Evolutionary conservation across 2,113 vertebrate species (phyloP).

Genomic region (Candoia aspera): DNA sequence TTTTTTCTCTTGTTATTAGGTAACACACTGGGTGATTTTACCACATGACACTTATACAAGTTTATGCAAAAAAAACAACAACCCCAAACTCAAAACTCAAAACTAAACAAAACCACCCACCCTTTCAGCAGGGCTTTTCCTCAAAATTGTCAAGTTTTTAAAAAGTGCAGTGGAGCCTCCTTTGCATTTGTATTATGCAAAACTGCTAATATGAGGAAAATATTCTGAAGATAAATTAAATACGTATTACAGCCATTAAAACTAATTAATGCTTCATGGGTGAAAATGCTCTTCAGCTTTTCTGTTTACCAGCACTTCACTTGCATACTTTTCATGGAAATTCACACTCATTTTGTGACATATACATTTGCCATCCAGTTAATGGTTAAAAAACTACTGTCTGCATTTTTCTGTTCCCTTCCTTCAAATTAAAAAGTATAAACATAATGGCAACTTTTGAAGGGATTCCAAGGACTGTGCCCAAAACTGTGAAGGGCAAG

Average conservation of each 20-base stretch:
- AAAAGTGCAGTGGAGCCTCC: not conserved
- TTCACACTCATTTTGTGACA: conserved; percentile 51
- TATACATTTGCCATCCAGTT: conserved; percentile 55
- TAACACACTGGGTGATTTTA: not conserved
- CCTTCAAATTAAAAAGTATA: not conserved
- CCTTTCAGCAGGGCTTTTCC: not conserved
- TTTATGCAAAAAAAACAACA: not conserved
- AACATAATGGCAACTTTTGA: not conserved
- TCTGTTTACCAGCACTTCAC: conserved; percentile 51
- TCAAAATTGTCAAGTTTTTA: not conserved
- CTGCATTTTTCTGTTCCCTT: conserved; percentile 18
- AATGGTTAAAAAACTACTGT: conserved; percentile 53
- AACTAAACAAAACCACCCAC: too few species aligned
- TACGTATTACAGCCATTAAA: not conserved
- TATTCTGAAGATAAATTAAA: not conserved
- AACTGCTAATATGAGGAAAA: not conserved
- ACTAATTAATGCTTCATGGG: not conserved
- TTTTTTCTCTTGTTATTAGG: not conserved
- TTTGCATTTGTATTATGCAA: not conserved
- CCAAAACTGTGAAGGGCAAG: not conserved
- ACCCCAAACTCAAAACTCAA: not conserved
- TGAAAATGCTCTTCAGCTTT: not conserved
- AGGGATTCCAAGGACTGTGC: not conserved
- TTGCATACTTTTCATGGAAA: conserved; percentile 39
- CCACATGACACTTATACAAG: not conserved